Conservation (phyloP, 2,888 invertebrate species). For the Choristoneura rosaceana region DNA sequence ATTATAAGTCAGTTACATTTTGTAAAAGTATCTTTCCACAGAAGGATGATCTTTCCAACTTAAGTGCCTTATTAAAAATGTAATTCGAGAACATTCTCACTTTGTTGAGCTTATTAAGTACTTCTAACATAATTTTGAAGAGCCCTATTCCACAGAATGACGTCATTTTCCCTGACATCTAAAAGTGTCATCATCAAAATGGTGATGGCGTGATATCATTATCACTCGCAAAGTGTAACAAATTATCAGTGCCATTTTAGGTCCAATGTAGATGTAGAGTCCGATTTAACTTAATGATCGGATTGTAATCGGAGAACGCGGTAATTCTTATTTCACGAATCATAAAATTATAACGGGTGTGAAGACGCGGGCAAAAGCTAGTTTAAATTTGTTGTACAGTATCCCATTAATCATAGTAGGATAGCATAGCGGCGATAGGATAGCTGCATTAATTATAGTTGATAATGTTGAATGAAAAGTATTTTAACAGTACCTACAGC, state of each 20-base stretch:
- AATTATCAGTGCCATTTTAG: not conserved
- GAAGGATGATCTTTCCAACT: not conserved
- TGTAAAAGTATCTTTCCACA: not conserved
- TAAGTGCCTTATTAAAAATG: slow-evolving; percentile 8
- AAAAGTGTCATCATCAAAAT: not conserved
- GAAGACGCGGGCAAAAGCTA: too few species aligned
- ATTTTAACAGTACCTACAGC: too few species aligned
- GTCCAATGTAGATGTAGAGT: not conserved
- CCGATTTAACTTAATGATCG: not conserved
- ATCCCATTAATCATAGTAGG: too few species aligned
- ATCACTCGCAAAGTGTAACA: not conserved
- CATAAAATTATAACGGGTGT: too few species aligned
- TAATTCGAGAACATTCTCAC: slow-evolving; percentile 11
- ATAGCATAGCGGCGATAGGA: too few species aligned
- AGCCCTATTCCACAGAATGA: slow-evolving; percentile 11
- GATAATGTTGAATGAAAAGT: too few species aligned
- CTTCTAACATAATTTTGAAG: slow-evolving; percentile 20
- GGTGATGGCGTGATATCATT: not conserved
- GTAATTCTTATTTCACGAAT: too few species aligned
- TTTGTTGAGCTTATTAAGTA: slow-evolving; percentile 4
- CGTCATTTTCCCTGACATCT: slow-evolving; percentile 16
- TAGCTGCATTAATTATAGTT: too few species aligned
- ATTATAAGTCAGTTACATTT: not conserved
- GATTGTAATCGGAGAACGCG: too few species aligned
- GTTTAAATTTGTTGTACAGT: too few species aligned